phyloP scores from a whole-genome alignment of 1,140 invertebrate genomes.

The Macrotrachela quadricornifera region DNA sequence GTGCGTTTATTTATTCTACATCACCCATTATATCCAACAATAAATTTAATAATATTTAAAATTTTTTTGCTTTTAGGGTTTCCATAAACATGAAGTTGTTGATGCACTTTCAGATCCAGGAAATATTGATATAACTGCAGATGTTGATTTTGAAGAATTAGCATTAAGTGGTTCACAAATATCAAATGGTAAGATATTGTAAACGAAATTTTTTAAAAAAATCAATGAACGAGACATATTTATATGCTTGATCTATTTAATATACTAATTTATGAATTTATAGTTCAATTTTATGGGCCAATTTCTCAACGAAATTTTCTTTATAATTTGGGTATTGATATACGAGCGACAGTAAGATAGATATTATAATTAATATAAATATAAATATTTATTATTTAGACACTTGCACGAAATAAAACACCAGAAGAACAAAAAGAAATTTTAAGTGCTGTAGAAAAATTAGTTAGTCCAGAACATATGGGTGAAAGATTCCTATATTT shows the following conservation, averaged over 20 bases:
- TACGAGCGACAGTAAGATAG: not conserved
- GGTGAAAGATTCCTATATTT: not conserved
- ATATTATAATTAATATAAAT: not conserved
- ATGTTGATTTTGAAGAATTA: conserved; percentile 1
- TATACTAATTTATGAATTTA: not conserved
- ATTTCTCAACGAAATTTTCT: conserved; percentile 1
- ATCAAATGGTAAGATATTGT: not conserved
- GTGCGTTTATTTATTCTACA: not conserved
- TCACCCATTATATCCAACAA: not conserved
- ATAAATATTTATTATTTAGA: not conserved
- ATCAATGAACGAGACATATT: not conserved
- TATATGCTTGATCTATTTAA: not conserved
- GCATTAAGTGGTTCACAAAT: too few species aligned
- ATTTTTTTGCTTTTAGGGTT: too few species aligned
- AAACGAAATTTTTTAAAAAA: not conserved
- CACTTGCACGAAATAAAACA: not conserved
- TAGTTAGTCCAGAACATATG: conserved; percentile 1
- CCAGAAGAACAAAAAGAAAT: conserved; percentile 2
- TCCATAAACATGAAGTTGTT: conserved; percentile 5
- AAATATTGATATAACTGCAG: conserved; percentile 1
- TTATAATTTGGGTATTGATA: conserved; percentile 4
- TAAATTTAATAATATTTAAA: not conserved
- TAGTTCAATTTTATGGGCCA: not conserved
- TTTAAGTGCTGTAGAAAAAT: not conserved
- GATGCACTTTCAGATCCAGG: conserved; percentile 5